phyloP scores from a whole-genome alignment of 2,888 invertebrate genomes.

The Microchrysa polita region DNA sequence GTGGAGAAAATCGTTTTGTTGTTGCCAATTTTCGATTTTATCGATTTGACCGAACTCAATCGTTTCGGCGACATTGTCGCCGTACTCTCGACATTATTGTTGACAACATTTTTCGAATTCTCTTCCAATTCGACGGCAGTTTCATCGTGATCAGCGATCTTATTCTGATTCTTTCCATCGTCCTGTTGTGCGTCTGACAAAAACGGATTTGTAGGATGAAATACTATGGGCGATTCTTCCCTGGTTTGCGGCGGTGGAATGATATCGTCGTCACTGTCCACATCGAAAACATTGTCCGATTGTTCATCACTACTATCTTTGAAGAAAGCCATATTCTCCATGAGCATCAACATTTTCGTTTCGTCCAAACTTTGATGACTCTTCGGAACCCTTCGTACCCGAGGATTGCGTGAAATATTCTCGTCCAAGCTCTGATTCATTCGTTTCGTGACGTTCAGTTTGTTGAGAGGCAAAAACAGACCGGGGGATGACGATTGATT shows the following conservation, averaged over 20 bases:
- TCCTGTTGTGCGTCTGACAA: slow-evolving; percentile 55
- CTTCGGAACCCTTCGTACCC: slow-evolving; percentile 67
- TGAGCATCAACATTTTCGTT: slow-evolving; percentile 63
- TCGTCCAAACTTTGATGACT: slow-evolving; percentile 78
- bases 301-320: slow-evolving; percentile 30
- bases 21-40: slow-evolving; percentile 57
- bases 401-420: slow-evolving; percentile 64
- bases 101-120: slow-evolving; percentile 21
- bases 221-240: slow-evolving; percentile 52
- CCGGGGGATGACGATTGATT: slow-evolving; percentile 47
- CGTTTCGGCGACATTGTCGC: slow-evolving; percentile 43
- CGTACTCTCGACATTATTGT: slow-evolving; percentile 37
- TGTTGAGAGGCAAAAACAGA: slow-evolving; percentile 51
- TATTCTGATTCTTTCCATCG: slow-evolving; percentile 38
- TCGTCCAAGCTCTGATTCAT: slow-evolving; percentile 83
- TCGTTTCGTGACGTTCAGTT: slow-evolving; percentile 69
- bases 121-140: slow-evolving; percentile 11
- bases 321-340: slow-evolving; percentile 54
- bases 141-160: background rate
- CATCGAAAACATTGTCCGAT: slow-evolving; percentile 6
- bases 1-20: slow-evolving; percentile 58
- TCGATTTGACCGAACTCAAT: slow-evolving; percentile 22
- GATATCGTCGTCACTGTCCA: slow-evolving; percentile 45
- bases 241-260: slow-evolving; percentile 19
- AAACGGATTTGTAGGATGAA: slow-evolving; percentile 63